These are phyloP conservation scores for Mimumesa dahlbomi DNA, from an alignment of 2,888 invertebrate species.

Conservation along the genomic window DNA sequence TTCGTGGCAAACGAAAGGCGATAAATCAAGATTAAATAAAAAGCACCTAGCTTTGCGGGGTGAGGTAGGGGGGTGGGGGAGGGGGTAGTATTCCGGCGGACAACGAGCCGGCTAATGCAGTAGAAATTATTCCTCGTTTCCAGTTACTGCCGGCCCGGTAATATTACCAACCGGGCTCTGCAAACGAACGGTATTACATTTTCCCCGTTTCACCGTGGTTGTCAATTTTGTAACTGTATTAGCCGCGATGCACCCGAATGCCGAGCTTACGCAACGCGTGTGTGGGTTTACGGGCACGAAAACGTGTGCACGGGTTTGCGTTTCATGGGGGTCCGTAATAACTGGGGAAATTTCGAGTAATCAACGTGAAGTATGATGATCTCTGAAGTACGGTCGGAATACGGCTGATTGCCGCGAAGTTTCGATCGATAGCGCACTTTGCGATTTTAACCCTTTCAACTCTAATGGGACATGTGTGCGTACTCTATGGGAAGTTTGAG, in stretches of 20 bases:
- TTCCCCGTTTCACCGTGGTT: slow-evolving; percentile 25
- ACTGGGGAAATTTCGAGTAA: no score
- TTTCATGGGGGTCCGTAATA: no score
- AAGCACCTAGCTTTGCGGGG: not conserved
- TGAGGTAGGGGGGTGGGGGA: no score
- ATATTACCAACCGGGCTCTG: slow-evolving; percentile 17
- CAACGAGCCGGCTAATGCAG: slow-evolving; percentile 16
- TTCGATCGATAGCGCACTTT: no score
- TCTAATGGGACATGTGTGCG: no score
- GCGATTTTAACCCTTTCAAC: no score
- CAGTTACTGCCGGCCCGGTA: slow-evolving; percentile 12
- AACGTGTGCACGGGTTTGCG: no score
- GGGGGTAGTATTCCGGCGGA: slow-evolving; percentile 3
- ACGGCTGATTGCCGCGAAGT: no score
- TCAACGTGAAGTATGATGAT: no score
- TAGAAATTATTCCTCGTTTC: slow-evolving; percentile 31
- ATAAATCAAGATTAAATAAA: slow-evolving; percentile 22
- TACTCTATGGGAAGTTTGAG: no score
- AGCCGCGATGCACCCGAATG: slow-evolving; percentile 40
- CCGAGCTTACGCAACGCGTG: slow-evolving; percentile 2
- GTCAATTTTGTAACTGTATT: slow-evolving; percentile 47
- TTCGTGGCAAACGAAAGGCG: not conserved
- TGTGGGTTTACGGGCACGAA: no score
- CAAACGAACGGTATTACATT: slow-evolving; percentile 41
- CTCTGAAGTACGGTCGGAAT: no score